Conservation (phyloP, 2,888 invertebrate genomes). For the Chrysolina oricalcia region DNA sequence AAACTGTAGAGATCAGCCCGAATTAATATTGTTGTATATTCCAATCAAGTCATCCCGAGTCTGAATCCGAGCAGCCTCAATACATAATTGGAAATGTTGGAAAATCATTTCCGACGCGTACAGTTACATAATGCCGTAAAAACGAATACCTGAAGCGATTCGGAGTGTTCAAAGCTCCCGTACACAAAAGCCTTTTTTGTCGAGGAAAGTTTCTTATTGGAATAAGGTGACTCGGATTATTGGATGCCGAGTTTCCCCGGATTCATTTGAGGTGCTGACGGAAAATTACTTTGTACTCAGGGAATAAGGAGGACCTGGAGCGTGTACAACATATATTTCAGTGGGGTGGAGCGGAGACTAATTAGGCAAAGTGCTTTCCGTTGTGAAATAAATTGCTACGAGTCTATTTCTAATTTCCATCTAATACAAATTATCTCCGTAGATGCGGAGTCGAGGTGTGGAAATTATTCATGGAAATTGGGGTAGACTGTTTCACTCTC, state of each 20-base stretch:
- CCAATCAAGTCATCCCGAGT: not conserved
- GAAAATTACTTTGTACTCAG: conserved; percentile 34
- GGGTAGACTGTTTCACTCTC: too few relatives aligned
- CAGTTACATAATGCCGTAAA: not conserved
- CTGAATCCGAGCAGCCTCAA: not conserved
- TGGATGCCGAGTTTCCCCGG: conserved; percentile 39
- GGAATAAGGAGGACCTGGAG: conserved; percentile 24
- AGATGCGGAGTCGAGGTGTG: not conserved
- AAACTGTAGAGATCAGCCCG: not conserved
- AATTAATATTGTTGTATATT: not conserved
- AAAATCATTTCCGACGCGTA: not conserved
- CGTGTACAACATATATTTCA: conserved; percentile 44
- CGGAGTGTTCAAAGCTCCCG: conserved; percentile 16
- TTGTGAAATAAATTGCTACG: conserved; percentile 45
- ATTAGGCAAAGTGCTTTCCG: conserved; percentile 50
- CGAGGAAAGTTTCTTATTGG: conserved; percentile 39
- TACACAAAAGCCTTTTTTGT: conserved; percentile 33
- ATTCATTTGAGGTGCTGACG: conserved; percentile 40
- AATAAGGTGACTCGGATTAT: conserved; percentile 45
- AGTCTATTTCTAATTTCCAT: conserved; percentile 46
- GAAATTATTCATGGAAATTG: too few relatives aligned
- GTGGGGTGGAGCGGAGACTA: conserved; percentile 40
- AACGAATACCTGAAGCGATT: conserved; percentile 16
- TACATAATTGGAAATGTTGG: conserved; percentile 15
- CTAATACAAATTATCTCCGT: not conserved